Evolutionary conservation across 2,797 vertebrate genomes (phyloP).

Genomic region (Leucoraja ocellata): DNA sequence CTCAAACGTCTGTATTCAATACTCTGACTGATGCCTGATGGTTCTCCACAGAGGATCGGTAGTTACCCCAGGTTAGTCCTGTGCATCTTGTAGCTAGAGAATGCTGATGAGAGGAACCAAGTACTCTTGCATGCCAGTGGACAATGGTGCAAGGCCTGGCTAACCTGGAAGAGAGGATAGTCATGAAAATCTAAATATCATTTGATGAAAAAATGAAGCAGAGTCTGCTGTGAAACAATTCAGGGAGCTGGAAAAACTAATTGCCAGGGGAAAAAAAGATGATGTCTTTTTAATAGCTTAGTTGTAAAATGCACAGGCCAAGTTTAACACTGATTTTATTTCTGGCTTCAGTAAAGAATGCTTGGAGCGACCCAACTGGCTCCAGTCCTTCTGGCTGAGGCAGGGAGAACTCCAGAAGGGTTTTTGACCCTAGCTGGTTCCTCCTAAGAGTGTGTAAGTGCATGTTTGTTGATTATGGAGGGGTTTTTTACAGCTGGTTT

Average conservation of each 20-base stretch:
- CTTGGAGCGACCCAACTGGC: neutral
- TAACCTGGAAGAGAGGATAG: neutral
- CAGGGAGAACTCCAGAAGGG: neutral
- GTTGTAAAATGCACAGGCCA: neutral
- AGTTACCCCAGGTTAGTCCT: neutral
- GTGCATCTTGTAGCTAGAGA: neutral
- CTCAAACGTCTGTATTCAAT: no score
- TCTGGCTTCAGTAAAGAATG: neutral
- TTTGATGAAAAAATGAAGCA: neutral
- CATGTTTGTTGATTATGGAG: neutral
- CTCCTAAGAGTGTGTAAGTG: neutral
- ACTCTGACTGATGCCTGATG: no score
- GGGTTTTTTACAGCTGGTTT: neutral
- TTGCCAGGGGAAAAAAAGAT: neutral
- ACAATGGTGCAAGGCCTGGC: no score
- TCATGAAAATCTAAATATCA: neutral
- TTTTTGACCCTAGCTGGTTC: neutral
- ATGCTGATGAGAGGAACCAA: neutral
- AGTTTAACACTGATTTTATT: neutral
- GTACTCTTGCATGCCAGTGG: neutral
- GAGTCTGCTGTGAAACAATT: neutral
- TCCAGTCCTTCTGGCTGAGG: neutral
- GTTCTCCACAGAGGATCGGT: no score
- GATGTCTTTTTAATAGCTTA: neutral
- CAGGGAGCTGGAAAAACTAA: neutral